Base-by-base conservation (phyloP, 2,888 invertebrate genomes). In the Cryptus armator region DNA sequence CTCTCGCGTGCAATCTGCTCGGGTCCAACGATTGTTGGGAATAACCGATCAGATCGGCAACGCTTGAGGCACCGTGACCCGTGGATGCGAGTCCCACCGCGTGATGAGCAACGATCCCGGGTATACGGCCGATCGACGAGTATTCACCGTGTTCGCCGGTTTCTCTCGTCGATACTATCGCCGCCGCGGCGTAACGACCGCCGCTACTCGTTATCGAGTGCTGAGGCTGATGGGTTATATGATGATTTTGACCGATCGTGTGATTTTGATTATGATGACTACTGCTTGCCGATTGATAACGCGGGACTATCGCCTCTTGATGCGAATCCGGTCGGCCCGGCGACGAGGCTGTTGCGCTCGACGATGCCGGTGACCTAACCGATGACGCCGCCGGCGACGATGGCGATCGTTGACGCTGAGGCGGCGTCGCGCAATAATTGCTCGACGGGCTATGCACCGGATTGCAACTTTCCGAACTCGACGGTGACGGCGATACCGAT, bases 341-440 rank as follows among this genome's bases (percentile, higher is more conserved):
- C 0, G 93, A 93, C 48, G 92, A 93, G 2, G 92, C 92, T 4
- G 93, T 91, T 44, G 91, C 91, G 83, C 92, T 92, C 3, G 92
- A 92, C 7, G 93, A 93, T 1, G 93, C 92, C 56, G 93, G 92
- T 6, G 93, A 93, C 86, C 93, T 89, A 6, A 91, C 91, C n/a
- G 93, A 93, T 3, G 92, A 92, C 9, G 92, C 91, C 44, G 92
- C 88, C 5, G 93, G 92, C 19, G 93, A 93, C 2, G 92, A 91
- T 7, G 93, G 92, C 6, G 92, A 90, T 59, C 91, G 91, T 67
- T 92, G 92, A 84, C 90, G 91, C 2, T 89, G 89, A 19, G 90
- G 90, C 4, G 93, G 91, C 2, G 82, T 85, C 14, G 81, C 79
- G 68, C 88, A 85, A 24, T 85, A 88, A 87, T 91, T 91, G 29